These are phyloP conservation scores for Anticlea derivata DNA, from an alignment of 2,888 invertebrate genomes.

Conservation along the genomic window DNA sequence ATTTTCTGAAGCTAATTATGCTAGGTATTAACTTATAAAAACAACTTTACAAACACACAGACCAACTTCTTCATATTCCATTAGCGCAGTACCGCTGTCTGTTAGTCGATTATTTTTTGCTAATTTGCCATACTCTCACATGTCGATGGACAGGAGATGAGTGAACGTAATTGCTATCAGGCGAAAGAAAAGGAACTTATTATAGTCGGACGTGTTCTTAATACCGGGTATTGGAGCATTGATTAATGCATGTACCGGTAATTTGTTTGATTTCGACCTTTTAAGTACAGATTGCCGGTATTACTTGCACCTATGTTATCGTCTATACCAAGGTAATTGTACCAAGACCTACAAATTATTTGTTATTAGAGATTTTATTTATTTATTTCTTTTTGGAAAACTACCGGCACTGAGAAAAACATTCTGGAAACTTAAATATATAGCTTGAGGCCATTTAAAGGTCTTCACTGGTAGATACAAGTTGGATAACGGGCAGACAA, in stretches of 20 bases:
- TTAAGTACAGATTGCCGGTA: neutral
- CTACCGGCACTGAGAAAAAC: no score
- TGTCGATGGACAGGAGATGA: conserved; percentile 47
- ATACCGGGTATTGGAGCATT: conserved; percentile 31
- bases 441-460: no score
- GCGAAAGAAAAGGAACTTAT: conserved; percentile 36
- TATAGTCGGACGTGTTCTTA: conserved; percentile 32
- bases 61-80: neutral
- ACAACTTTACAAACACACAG: conserved; percentile 2
- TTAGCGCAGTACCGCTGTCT: conserved; percentile 27
- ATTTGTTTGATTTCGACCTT: conserved; percentile 19
- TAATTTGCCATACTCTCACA: conserved; percentile 67
- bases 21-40: no score
- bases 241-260: conserved; percentile 30
- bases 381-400: no score
- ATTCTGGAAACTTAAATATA: no score
- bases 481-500: no score
- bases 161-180: conserved; percentile 42
- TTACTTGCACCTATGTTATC: neutral
- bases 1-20: no score
- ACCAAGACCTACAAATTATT: no score
- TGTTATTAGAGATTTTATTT: no score
- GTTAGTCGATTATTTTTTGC: conserved; percentile 71
- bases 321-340: neutral
- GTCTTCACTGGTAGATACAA: no score